A percentile compares a stretch with the other conserved stretches of the same genome.
Evolutionary conservation across 2,797 vertebrate genomes (phyloP).

Genomic region (Poeciliopsis presidionis): DNA sequence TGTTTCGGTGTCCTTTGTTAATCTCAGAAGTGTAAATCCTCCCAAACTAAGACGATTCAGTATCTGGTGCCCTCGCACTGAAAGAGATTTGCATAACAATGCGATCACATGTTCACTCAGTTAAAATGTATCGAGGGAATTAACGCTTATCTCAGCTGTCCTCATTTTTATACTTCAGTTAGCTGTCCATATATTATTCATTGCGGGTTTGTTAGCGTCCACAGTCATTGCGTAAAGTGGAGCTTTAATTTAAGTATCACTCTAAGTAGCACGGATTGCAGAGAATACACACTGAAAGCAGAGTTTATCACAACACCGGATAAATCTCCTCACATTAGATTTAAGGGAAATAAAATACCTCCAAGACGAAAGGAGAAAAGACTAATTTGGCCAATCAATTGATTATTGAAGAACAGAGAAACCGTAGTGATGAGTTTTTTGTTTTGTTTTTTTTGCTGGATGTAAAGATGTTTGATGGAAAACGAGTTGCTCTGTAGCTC

Average conservation of each 20-base stretch:
- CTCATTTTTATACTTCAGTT: conserved; percentile 28
- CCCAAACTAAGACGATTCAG: conserved; percentile 34
- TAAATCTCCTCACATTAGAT: conserved; percentile 12
- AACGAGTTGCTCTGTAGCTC: conserved; percentile 42
- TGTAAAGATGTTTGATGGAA: conserved; percentile 50
- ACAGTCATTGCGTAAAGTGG: conserved; percentile 34
- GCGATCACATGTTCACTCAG: conserved; percentile 37
- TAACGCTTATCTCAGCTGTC: conserved; percentile 28
- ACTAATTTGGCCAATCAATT: conserved; percentile 11
- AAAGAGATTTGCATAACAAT: conserved; percentile 64
- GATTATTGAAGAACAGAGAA: conserved; percentile 30
- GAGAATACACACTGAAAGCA: conserved; percentile 17
- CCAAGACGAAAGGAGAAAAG: not conserved
- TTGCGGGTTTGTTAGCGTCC: conserved; percentile 33
- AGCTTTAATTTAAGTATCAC: conserved; percentile 46
- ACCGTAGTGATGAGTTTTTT: conserved; percentile 28
- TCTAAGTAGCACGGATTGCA: conserved; percentile 51
- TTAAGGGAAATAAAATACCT: not conserved
- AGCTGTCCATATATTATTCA: conserved; percentile 55
- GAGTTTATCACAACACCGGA: conserved; percentile 22
- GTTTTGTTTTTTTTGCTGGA: conserved; percentile 4
- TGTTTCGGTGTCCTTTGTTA: conserved; percentile 35
- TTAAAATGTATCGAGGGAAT: conserved; percentile 40
- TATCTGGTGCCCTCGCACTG: conserved; percentile 31
- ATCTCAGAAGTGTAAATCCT: conserved; percentile 54